phyloP scores from a whole-genome alignment of 2,888 invertebrate species.

The Tholera decimalis region DNA sequence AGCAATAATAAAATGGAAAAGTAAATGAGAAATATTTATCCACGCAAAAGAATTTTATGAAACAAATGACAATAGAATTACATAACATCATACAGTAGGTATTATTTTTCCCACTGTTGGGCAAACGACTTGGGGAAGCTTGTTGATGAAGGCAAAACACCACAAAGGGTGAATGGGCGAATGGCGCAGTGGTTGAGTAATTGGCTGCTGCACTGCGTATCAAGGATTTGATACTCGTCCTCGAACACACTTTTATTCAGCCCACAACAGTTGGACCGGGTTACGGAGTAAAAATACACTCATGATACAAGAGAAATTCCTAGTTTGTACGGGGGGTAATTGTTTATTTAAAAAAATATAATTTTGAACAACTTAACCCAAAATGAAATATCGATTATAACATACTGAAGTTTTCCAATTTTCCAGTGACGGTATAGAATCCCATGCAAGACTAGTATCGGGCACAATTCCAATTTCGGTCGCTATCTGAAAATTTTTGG shows the following conservation, averaged over 20 bases:
- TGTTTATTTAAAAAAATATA: no score
- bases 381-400: constrained; percentile 3
- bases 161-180: no score
- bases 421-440: constrained; percentile 7
- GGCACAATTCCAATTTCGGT: constrained; percentile 50
- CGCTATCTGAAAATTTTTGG: constrained; percentile 18
- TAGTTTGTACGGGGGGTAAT: no score
- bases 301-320: no score
- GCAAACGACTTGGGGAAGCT: no score
- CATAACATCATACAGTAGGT: neutral
- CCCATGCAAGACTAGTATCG: constrained; percentile 20
- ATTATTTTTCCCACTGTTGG: neutral
- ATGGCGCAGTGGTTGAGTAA: no score
- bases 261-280: no score
- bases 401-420: constrained; percentile 1
- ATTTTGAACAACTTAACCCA: neutral
- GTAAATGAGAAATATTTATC: constrained; percentile 22
- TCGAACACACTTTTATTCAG: no score
- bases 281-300: no score
- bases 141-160: no score
- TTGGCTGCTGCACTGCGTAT: no score
- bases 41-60: neutral
- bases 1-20: constrained; percentile 30
- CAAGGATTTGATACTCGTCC: no score
- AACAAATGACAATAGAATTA: constrained; percentile 13